phyloP scores from a whole-genome alignment of 2,797 vertebrate genomes.

The Emydoidea blandingii region DNA sequence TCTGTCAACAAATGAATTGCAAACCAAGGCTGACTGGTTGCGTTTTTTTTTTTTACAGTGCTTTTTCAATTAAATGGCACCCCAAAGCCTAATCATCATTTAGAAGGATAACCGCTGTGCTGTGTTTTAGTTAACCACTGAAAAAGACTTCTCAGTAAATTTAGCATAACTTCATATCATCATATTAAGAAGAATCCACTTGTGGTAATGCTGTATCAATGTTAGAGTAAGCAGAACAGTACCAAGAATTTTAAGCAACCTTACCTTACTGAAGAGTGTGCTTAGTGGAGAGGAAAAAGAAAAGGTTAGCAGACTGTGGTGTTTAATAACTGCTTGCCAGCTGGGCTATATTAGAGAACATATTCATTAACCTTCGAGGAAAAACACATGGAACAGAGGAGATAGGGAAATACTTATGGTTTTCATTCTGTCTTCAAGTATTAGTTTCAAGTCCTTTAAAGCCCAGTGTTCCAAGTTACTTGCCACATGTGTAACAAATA shows the following conservation, averaged over 20 bases:
- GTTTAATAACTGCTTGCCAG: not conserved
- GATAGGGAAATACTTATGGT: not conserved
- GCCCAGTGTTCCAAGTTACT: not conserved
- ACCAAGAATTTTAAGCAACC: slow-evolving; percentile 25
- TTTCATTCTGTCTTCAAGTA: not conserved
- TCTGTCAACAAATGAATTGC: not conserved
- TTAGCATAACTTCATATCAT: slow-evolving; percentile 21
- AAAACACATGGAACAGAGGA: not conserved
- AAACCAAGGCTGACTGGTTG: slow-evolving; percentile 56
- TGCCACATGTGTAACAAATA: slow-evolving; percentile 10
- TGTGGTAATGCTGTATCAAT: not conserved
- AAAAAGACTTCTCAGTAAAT: slow-evolving; percentile 54
- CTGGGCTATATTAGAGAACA: not conserved
- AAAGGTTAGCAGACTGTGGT: slow-evolving; percentile 35
- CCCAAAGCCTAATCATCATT: slow-evolving; percentile 66
- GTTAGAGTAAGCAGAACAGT: slow-evolving; percentile 20
- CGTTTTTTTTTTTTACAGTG: slow-evolving; percentile 65
- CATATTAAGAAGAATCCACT: not conserved
- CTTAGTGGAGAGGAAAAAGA: slow-evolving; percentile 25
- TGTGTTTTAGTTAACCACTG: slow-evolving; percentile 45
- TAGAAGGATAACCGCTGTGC: slow-evolving; percentile 60
- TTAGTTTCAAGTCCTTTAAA: not conserved
- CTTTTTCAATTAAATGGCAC: slow-evolving; percentile 70
- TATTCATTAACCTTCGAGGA: slow-evolving; percentile 17
- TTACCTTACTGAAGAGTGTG: slow-evolving; percentile 17